A percentile compares a stretch with the other conserved stretches of the same genome.
Evolutionary conservation across 2,888 invertebrate genomes (phyloP).

Genomic region (Pogonocherus hispidulus): DNA sequence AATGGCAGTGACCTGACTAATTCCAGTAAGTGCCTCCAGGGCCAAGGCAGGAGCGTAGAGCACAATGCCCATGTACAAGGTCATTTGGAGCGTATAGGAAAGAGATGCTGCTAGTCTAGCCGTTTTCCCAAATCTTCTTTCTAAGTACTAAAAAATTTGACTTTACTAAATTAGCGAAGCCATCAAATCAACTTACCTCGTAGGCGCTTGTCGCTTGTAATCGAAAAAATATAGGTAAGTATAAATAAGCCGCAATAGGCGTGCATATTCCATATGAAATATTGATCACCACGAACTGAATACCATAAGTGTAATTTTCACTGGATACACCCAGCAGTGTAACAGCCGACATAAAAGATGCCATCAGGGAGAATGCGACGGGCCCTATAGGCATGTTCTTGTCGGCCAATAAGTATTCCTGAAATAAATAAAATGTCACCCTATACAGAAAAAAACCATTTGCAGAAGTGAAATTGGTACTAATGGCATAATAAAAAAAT

Average conservation of each 20-base stretch:
- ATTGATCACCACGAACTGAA: conserved; percentile 85
- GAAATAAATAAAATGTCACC: conserved; percentile 58
- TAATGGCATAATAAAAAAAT: too few species aligned
- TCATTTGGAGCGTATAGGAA: conserved; percentile 90
- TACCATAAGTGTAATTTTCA: conserved; percentile 88
- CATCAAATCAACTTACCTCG: conserved; percentile 76
- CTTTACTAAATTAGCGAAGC: too few species aligned
- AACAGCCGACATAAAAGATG: conserved; percentile 94
- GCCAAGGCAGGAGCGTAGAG: conserved; percentile 95
- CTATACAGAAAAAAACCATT: too few species aligned
- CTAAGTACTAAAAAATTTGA: conserved; percentile 85
- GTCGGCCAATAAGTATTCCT: conserved; percentile 89
- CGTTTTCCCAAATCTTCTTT: conserved; percentile 84
- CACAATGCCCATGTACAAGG: conserved; percentile 92
- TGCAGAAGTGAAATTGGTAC: too few species aligned
- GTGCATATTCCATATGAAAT: conserved; percentile 83
- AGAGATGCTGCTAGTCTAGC: conserved; percentile 85
- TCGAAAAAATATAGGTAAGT: conserved; percentile 88
- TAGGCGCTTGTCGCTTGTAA: conserved; percentile 89
- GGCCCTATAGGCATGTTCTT: conserved; percentile 84
- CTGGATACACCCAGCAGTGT: conserved; percentile 90
- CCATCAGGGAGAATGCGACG: conserved; percentile 91
- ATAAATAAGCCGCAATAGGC: conserved; percentile 82
- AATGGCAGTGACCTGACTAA: conserved; percentile 80
- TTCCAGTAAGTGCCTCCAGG: conserved; percentile 87